Evolutionary conservation across 2,888 invertebrate genomes (phyloP).

Genomic region (Lacanobia oleracea): DNA sequence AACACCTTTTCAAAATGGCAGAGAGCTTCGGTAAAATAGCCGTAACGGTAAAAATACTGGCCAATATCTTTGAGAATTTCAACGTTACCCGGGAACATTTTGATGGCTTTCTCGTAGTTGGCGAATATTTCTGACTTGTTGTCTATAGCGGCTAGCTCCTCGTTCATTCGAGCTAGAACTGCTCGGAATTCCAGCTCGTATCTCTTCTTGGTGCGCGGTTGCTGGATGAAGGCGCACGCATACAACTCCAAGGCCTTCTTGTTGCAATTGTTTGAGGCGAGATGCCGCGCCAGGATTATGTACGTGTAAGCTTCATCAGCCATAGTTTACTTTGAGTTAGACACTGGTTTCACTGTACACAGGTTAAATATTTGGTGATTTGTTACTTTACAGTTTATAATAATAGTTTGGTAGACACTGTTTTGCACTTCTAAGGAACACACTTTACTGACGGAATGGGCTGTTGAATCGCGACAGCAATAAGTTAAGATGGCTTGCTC

Average conservation of each 20-base stretch:
- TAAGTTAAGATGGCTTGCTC: constrained; percentile 10
- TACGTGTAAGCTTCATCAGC: constrained; percentile 11
- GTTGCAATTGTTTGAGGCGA: constrained; percentile 21
- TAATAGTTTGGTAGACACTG: too few species aligned
- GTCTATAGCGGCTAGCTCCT: constrained; percentile 23
- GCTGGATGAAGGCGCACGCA: constrained; percentile 37
- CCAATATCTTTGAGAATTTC: constrained; percentile 52
- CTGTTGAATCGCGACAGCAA: neutral
- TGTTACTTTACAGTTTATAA: neutral
- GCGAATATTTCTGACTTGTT: constrained; percentile 42
- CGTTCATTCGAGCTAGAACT: constrained; percentile 43
- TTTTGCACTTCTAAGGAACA: neutral
- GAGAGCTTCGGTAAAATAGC: constrained; percentile 85
- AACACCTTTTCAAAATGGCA: constrained; percentile 86
- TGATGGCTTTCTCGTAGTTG: constrained; percentile 48
- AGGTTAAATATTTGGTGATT: neutral
- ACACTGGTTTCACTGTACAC: neutral
- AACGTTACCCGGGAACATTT: constrained; percentile 34
- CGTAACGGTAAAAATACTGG: constrained; percentile 66
- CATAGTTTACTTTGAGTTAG: constrained; percentile 10
- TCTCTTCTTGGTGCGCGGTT: constrained; percentile 19
- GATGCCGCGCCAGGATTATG: constrained; percentile 34
- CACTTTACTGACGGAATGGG: neutral
- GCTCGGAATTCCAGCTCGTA: constrained; percentile 38
- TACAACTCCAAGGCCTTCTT: constrained; percentile 49